Evolutionary conservation across 2,888 invertebrate species (phyloP).

Genomic region (Ophion costatus): DNA sequence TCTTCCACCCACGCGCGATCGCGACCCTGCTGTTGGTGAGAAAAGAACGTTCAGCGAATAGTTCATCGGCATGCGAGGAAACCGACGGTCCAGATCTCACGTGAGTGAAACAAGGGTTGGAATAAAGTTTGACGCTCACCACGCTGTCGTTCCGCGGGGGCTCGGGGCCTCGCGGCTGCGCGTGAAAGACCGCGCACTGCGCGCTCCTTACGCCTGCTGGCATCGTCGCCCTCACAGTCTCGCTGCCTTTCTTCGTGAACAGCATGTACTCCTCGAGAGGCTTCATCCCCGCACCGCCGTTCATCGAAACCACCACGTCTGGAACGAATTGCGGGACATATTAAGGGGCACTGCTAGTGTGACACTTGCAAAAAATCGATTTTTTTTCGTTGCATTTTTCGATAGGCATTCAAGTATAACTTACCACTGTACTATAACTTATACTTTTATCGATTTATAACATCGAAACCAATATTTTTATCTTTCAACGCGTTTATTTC

Average conservation of each 20-base stretch:
- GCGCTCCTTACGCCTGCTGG: slow-evolving; percentile 94
- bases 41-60: background rate
- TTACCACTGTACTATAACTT: no score
- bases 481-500: no score
- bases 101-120: background rate
- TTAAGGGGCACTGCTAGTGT: no score
- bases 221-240: slow-evolving; percentile 94
- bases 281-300: slow-evolving; percentile 89
- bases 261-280: slow-evolving; percentile 96
- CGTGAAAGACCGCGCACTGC: slow-evolving; percentile 91
- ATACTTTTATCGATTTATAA: no score
- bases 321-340: slow-evolving; percentile 50
- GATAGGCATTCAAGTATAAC: no score
- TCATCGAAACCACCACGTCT: slow-evolving; percentile 95
- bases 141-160: slow-evolving; percentile 84
- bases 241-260: slow-evolving; percentile 93
- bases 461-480: no score
- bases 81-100: background rate
- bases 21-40: slow-evolving; percentile 86
- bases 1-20: slow-evolving; percentile 94
- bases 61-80: background rate
- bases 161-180: slow-evolving; percentile 79
- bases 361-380: no score
- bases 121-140: slow-evolving; percentile 75
- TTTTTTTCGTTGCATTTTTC: no score